These are phyloP conservation scores for Chiropotes sagulatus DNA, from an alignment of 2,797 vertebrate genomes.

Conservation along the genomic window DNA sequence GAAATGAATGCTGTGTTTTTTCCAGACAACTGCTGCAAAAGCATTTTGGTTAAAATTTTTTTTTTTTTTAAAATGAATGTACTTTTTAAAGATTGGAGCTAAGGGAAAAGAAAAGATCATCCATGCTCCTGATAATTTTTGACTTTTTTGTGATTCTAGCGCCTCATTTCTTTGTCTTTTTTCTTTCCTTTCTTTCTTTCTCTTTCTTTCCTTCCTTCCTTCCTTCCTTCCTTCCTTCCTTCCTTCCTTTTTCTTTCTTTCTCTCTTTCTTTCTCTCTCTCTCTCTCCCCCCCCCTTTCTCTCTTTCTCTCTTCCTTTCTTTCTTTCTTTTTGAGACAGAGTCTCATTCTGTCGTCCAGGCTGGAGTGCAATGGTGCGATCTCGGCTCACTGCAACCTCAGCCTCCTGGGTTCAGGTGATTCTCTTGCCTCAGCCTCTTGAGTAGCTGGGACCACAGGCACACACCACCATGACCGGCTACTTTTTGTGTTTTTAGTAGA, in stretches of 20 bases:
- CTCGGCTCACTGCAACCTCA: neutral
- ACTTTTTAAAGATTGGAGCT: neutral
- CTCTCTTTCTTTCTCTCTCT: too few relatives aligned
- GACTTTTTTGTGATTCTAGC: slow-evolving; percentile 9
- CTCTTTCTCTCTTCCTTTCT: too few relatives aligned
- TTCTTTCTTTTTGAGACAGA: neutral
- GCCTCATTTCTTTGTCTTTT: neutral
- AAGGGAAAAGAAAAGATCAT: neutral
- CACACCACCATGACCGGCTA: neutral
- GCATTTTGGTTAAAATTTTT: slow-evolving; percentile 9
- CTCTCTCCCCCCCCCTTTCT: too few relatives aligned
- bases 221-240: rapidly evolving
- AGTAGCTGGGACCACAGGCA: neutral
- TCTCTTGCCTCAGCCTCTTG: neutral
- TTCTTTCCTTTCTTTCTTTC: too few relatives aligned
- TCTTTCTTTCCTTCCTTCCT: too few relatives aligned
- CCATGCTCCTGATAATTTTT: neutral
- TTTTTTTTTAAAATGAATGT: neutral
- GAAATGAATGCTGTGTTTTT: neutral
- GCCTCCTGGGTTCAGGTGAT: neutral
- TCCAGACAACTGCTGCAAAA: slow-evolving; percentile 34
- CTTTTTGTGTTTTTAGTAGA: neutral
- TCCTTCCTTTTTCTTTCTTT: too few relatives aligned
- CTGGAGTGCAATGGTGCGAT: neutral
- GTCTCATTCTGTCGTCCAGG: neutral